Conservation (phyloP, 2,888 invertebrate species). For the Oscheius sp. region DNA sequence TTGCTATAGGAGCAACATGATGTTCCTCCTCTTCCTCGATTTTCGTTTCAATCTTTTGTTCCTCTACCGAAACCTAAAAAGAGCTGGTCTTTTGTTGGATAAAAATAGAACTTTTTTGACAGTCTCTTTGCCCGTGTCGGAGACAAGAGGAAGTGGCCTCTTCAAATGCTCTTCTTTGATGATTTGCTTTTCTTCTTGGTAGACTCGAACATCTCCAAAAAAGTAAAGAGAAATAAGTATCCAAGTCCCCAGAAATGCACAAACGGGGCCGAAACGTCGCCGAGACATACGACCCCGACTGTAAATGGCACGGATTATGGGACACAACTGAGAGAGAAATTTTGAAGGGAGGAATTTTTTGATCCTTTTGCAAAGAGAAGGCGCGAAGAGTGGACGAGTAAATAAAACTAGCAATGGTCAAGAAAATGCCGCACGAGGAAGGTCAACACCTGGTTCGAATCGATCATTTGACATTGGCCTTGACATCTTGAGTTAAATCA, state of each 20-base stretch:
- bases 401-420: not conserved
- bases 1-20: slow-evolving; percentile 17
- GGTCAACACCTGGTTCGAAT: too few relatives aligned
- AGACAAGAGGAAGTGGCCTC: slow-evolving; percentile 2
- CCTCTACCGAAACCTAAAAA: not conserved
- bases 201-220: slow-evolving; percentile 19
- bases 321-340: not conserved
- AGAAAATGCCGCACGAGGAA: too few relatives aligned
- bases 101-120: slow-evolving; percentile 7
- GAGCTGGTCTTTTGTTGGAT: not conserved
- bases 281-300: slow-evolving; percentile 21
- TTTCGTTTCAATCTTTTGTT: not conserved
- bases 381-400: not conserved
- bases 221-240: slow-evolving; percentile 30
- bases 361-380: not conserved
- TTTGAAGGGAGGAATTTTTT: not conserved
- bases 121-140: not conserved
- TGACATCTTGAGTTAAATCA: too few relatives aligned
- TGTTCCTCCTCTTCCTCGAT: slow-evolving; percentile 16
- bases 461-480: too few relatives aligned
- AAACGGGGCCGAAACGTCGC: slow-evolving; percentile 23
- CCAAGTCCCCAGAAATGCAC: slow-evolving; percentile 32
- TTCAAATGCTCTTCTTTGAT: too few relatives aligned
- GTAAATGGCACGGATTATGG: too few relatives aligned
- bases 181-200: slow-evolving; percentile 1